Base-by-base conservation (phyloP, 2,888 invertebrate species). In the Zhengitettix transpicula region DNA sequence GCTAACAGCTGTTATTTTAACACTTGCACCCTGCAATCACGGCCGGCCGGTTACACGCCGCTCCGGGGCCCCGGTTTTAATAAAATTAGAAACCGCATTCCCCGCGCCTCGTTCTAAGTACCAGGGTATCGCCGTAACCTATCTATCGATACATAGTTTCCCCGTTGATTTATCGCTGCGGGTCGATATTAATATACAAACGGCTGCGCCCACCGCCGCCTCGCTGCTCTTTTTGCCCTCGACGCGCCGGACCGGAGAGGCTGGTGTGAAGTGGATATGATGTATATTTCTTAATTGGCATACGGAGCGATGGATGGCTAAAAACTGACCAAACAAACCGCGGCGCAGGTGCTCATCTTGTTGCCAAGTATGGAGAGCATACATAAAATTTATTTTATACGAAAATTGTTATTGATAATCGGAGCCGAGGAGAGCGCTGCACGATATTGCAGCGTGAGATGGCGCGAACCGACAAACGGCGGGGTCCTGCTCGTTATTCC, bases 21-120 rank as follows among this genome's bases (percentile, higher is more conserved):
- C 59, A 41, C 54, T 12, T 40, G 10, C 10, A n/a, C 53, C 42
- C 58, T 41, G 42, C 58, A 52, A 42, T 58, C 58, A 54, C 58
- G 47, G 28, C 55, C 55, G 55, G n/a, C 40, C 55, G 55, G 41
- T 16, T 15, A 15, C 14, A 1, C 11, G 53, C 15, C 53, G 55
- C 55, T 41, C 9, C 11, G 55, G 55, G 55, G 55, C 41, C 55
- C 47, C 47, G 47, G 47, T 58, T 60, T 47, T 60, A 60, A 60
- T 60, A 60, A 60, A 60, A 60, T 60, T 60, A 60, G 52, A 57
- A 57, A 60, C 56, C 60, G 53, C 56, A 57, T 56, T 56, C 51
- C 16, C 16, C 40, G 55, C 16, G 55, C 40, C 55, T 47, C 47
- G 47, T 12, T n/a, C 47, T 47, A 47, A 47, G 47, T 47, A 47